Base-by-base conservation (phyloP, 2,113 vertebrate species). In the Rhizomys pruinosus region DNA sequence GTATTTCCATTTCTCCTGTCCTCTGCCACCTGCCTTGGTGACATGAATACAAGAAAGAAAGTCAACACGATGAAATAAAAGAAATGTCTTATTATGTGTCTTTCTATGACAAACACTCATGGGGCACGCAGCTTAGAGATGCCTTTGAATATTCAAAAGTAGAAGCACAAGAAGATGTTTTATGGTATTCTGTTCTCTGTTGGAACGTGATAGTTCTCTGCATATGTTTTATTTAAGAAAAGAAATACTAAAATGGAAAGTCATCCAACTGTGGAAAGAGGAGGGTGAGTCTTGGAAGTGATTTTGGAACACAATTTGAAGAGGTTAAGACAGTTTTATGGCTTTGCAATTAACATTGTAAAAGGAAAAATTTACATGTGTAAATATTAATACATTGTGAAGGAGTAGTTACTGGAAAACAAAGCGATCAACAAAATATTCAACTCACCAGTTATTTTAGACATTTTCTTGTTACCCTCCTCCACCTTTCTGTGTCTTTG, bases 161-260 rank as follows among this genome's bases (percentile, higher is more conserved):
- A 82, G 89, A 66, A 91, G 79, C 55, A 22, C 42, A 73, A 88
- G 82, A 89, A 84, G 61, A 93, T 12, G 23, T 34, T 82, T 74
- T 23, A 57, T 81, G 29, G 20, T 80, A 77, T 78, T 92, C 61
- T 92, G 39, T 71, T 92, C 29, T 52, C 89, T 69, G 32, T 52
- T 89, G 55, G 39, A 85, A 84, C 76, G 84, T 52, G 66, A 82
- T 73, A 61, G 6, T 68, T 97, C 86, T 96, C 84, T 90, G 68
- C 61, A 71, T 92, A 79, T 90, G 34, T 85, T 94, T 93, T 86
- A 87, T 84, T 93, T 96, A 84, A 90, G 52, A 79, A 69, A 72
- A 93, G 37, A 80, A 94, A 93, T 73, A 69, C 32, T 78, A 59
- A 80, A 87, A 84, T 72, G 27, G 39, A 92, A 95, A 95, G 82